Percentiles rank a stretch among this genome's conserved stretches.
Evolutionary conservation across 2,797 vertebrate species (phyloP).

Genomic region (Sebastes vulpes): DNA sequence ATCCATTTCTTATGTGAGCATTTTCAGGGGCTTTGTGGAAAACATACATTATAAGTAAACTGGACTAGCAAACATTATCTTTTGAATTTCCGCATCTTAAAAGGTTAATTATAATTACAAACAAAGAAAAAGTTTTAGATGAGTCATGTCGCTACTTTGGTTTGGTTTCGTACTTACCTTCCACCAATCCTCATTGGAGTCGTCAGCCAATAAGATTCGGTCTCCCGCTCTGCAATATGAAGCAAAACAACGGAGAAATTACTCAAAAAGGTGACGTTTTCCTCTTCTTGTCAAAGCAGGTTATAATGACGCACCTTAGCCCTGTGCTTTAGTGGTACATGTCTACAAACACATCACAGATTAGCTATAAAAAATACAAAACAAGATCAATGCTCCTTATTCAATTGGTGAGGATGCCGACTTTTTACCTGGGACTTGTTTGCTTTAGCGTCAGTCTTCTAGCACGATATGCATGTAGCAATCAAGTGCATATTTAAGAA

Average conservation of each 20-base stretch:
- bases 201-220: constrained; percentile 92
- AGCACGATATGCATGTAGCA: neutral
- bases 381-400: neutral
- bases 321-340: neutral
- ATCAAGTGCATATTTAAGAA: neutral
- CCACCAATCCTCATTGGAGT: constrained; percentile 98
- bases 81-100: neutral
- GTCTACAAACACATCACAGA: neutral
- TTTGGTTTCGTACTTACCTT: constrained; percentile 85
- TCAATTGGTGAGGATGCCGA: neutral
- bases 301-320: neutral
- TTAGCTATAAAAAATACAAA: neutral
- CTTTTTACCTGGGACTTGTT: neutral
- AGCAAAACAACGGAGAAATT: constrained; percentile 5
- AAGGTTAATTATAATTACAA: neutral
- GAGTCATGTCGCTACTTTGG: neutral
- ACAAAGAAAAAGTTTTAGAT: neutral
- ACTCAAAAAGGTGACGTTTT: neutral
- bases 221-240: constrained; percentile 90
- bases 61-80: neutral
- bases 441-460: neutral
- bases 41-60: neutral
- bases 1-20: neutral
- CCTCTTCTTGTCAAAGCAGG: neutral
- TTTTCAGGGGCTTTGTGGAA: neutral